phyloP scores from a whole-genome alignment of 2,888 invertebrate genomes.

The Eugnorisma glareosa region DNA sequence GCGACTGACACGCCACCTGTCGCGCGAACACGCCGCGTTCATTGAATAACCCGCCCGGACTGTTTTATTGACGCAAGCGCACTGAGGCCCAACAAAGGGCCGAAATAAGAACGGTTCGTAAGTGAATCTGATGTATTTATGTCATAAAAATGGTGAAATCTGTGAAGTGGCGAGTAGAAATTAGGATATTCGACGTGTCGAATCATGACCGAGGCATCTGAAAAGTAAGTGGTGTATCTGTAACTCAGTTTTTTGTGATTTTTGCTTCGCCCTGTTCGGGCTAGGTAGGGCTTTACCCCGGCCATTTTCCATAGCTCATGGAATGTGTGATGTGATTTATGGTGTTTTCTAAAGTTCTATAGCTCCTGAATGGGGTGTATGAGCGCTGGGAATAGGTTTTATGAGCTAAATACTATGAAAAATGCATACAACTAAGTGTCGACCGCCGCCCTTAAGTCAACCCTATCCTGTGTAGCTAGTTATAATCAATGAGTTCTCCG shows the following conservation, averaged over 20 bases:
- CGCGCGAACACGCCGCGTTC: slow-evolving; percentile 83
- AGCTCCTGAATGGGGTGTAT: slow-evolving; percentile 53
- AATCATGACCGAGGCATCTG: slow-evolving; percentile 98
- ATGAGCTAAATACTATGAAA: slow-evolving; percentile 63
- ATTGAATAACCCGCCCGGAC: slow-evolving; percentile 88
- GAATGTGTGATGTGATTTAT: slow-evolving; percentile 77
- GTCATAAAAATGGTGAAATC: slow-evolving; percentile 96
- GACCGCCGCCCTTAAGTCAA: slow-evolving; percentile 88
- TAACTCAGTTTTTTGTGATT: slow-evolving; percentile 79
- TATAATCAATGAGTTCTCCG: slow-evolving; percentile 87
- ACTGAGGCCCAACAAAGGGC: slow-evolving; percentile 90
- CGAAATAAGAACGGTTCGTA: slow-evolving; percentile 88
- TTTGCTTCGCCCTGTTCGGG: slow-evolving; percentile 83
- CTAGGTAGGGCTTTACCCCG: slow-evolving; percentile 87
- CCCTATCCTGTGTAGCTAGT: slow-evolving; percentile 76
- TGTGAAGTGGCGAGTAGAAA: slow-evolving; percentile 95
- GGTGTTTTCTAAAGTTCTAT: slow-evolving; percentile 67
- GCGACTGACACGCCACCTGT: slow-evolving; percentile 88
- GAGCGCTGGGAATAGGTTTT: slow-evolving; percentile 47
- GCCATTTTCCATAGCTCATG: slow-evolving; percentile 87
- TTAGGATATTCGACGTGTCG: slow-evolving; percentile 95
- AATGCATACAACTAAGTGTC: slow-evolving; percentile 66
- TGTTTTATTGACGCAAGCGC: slow-evolving; percentile 89
- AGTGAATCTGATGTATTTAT: slow-evolving; percentile 93
- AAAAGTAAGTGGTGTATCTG: slow-evolving; percentile 93